A percentile compares a stretch with the other conserved stretches of the same genome.
Conservation (phyloP, 2,888 invertebrate species). For the Podabrus alpinus region DNA sequence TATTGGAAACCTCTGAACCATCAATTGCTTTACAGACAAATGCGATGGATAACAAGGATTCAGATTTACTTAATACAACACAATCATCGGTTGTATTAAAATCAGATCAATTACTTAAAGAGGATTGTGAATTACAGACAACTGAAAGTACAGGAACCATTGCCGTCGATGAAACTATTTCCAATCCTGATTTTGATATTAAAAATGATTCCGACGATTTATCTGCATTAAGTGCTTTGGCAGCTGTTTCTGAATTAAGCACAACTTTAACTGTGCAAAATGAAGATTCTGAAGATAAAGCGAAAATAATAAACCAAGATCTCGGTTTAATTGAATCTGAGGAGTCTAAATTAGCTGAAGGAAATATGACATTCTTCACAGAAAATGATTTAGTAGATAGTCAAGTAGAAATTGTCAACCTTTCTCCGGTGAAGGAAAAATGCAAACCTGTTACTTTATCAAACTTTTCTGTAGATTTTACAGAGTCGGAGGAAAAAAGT, state of each 20-base stretch:
- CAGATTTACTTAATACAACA: not conserved
- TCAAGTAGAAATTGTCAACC: constrained; percentile 61
- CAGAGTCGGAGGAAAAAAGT: constrained; percentile 38
- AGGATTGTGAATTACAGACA: not conserved
- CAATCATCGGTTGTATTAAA: not conserved
- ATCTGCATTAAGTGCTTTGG: constrained; percentile 32
- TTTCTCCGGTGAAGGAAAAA: constrained; percentile 52
- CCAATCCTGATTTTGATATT: not conserved
- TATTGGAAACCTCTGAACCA: not conserved
- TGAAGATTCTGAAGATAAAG: constrained; percentile 2
- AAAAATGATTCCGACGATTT: constrained; percentile 13
- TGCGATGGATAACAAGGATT: not conserved
- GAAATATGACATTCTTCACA: constrained; percentile 62
- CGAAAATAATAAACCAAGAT: constrained; percentile 14
- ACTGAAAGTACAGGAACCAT: not conserved
- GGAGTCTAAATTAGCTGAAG: constrained; percentile 57
- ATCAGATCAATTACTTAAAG: not conserved
- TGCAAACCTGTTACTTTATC: constrained; percentile 47
- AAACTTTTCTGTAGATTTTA: constrained; percentile 52
- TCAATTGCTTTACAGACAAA: not conserved
- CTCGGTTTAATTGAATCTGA: constrained; percentile 28
- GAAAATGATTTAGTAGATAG: constrained; percentile 51
- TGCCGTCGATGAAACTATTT: not conserved
- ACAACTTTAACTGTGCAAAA: constrained; percentile 16
- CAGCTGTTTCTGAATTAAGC: constrained; percentile 33